These are phyloP conservation scores for Cremastobaeus sp. DNA, from an alignment of 2,888 invertebrate genomes.

Conservation along the genomic window DNA sequence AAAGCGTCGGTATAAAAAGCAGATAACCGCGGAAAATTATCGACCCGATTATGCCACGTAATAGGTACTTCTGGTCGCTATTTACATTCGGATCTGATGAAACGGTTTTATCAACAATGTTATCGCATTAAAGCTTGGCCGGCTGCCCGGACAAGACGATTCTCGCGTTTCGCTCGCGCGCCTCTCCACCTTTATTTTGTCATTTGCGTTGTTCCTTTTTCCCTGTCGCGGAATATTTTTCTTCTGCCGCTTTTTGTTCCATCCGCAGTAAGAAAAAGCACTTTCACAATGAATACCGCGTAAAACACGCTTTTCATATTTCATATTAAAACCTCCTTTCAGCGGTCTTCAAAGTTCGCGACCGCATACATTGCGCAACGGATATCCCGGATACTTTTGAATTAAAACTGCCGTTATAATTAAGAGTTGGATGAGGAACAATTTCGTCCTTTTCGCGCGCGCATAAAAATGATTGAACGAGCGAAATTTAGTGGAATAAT, in stretches of 20 bases:
- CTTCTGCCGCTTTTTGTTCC: slow-evolving; percentile 14
- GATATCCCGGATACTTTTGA: slow-evolving; percentile 37
- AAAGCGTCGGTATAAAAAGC: slow-evolving; percentile 17
- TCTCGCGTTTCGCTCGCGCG: slow-evolving; percentile 42
- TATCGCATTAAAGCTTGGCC: slow-evolving; percentile 50
- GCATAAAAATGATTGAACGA: too few relatives aligned
- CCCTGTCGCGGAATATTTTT: slow-evolving; percentile 22
- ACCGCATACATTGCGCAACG: slow-evolving; percentile 23
- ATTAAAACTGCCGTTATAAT: slow-evolving; percentile 39
- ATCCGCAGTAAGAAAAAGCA: slow-evolving; percentile 27
- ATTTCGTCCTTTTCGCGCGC: too few relatives aligned
- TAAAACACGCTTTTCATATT: slow-evolving; percentile 49
- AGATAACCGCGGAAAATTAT: slow-evolving; percentile 30
- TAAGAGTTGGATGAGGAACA: not conserved
- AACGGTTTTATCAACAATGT: slow-evolving; percentile 50
- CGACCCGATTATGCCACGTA: slow-evolving; percentile 19
- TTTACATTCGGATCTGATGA: slow-evolving; percentile 33
- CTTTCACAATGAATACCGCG: slow-evolving; percentile 34
- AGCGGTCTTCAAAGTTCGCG: slow-evolving; percentile 23
- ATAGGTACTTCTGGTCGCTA: slow-evolving; percentile 8
- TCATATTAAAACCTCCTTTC: slow-evolving; percentile 44
- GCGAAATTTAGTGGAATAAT: too few relatives aligned
- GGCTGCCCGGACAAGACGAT: slow-evolving; percentile 45
- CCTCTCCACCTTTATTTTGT: slow-evolving; percentile 45
- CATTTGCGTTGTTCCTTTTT: slow-evolving; percentile 36